These are phyloP conservation scores for Meleagris gallopavo DNA, from an alignment of 2,113 vertebrate species.

Conservation along the genomic window DNA sequence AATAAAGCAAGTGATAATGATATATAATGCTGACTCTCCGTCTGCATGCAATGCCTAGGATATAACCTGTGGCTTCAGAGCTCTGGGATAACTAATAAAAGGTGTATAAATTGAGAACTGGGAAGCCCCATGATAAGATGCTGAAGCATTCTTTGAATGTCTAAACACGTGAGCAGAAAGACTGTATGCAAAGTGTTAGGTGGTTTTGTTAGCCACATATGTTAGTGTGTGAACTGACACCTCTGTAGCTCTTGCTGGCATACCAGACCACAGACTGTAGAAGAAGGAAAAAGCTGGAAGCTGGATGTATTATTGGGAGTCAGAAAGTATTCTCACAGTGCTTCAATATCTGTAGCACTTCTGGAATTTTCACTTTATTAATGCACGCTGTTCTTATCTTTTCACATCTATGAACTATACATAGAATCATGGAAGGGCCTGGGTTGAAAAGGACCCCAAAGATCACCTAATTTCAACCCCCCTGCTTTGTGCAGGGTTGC, in stretches of 20 bases:
- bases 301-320: background rate
- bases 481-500: too few species aligned
- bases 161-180: background rate
- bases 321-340: background rate
- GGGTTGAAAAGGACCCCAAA: too few species aligned
- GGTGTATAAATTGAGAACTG: background rate
- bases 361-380: background rate
- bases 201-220: background rate
- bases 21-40: background rate
- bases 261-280: background rate
- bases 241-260: background rate
- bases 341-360: background rate
- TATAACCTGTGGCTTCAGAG: background rate
- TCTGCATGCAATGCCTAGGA: background rate
- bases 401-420: background rate
- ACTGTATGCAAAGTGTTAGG: background rate
- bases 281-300: background rate
- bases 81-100: background rate
- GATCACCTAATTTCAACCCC: too few species aligned
- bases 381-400: background rate
- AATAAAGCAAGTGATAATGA: background rate
- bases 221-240: background rate
- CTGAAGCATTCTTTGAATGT: background rate
- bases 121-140: background rate
- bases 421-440: background rate